Evolutionary conservation across 2,113 vertebrate species (phyloP), one percentile per base, ranked within the genome.

Genomic region (Gasterosteus aculeatus): DNA sequence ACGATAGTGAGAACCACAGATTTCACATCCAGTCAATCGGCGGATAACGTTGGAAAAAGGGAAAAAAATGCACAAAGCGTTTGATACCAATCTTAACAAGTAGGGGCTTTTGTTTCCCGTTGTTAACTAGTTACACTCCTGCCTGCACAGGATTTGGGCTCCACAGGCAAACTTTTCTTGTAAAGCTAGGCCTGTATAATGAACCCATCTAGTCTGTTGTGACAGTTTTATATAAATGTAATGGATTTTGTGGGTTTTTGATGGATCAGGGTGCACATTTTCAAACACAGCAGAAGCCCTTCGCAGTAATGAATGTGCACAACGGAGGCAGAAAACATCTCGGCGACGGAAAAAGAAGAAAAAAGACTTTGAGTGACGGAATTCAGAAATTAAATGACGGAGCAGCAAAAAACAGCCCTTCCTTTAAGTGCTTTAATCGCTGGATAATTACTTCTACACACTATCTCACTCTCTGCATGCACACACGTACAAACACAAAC

Each of bases 361-460:
- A 29, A 63, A 29, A 38, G 59, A 79, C 15, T 16, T 69, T 47
- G 68, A 85, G 72, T 75, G 73, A 84, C 75, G 67, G 68, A 85
- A 87, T 77, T 78, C 72, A 60, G 53, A 67, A 80, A 73, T 70
- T 79, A 84, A 88, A 90, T 82, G 84, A 88, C 80, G 75, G 83
- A 77, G 78, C 79, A 75, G 63, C 60, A 54, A 69, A 82, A 75
- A 83, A 77, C 83, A 84, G 79, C 75, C 75, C 77, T 86, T 80
- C 75, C 64, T 88, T 89, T 86, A 91, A 90, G 83, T 85, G 87
- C 75, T 91, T 82, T 89, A 92, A 92, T 92, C 77, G 85, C 69
- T 33, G 77, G 78, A 85, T 93, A 92, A 92, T 93, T 92, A 87
- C 86, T 74, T 84, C 80, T 75, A 68, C 87, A 77, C 85, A 82